Evolutionary conservation across 2,113 vertebrate species (phyloP), one percentile per base, ranked within the genome.

Genomic region (Cyrtonyx montezumae): DNA sequence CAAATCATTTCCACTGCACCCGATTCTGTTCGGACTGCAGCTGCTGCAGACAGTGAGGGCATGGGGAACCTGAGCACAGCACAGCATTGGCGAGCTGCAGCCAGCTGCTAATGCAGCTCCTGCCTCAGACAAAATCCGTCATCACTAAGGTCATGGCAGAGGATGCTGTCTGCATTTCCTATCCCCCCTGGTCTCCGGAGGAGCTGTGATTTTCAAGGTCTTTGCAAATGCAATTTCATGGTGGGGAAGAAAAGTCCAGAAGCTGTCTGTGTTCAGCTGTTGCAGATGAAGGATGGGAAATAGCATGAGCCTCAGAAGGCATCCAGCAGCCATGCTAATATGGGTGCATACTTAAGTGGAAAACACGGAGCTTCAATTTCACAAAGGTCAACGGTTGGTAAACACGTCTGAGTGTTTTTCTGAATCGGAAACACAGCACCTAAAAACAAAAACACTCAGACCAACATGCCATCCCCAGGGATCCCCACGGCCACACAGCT

Each of bases 21-120:
- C 3, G 1, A 1, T 26, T 3, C 61, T 8, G 62, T 10, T 22
- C 20, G 5, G 74, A 11, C 1, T 23, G 79, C 8, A 2, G 14
- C 43, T 51, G 45, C 58, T 1, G 8, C 59, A 22, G 30, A 7
- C 2, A 46, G 58, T 1, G 56, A 11, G 25, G 0, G 0, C 8
- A 63, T 8, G 6, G 75, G 76, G 46, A 61, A 55, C 19, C 34
- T 34, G 67, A 42, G 1, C 0, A 6, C 3, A 3, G 32, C 53
- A 43, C 71, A 21, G 12, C 0, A 0, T 25, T 8, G 36, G 42
- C 17, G 12, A 8, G n/a, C 32, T 20, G 9, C 26, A 42, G 74
- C n/a, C 67, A 45, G 34, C 62, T 73, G 68, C 87, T 32, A 15
- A 4, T 6, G 32, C 9, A 1, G 23, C 8, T 26, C 62, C 84